Percentiles rank a stretch among this genome's conserved stretches.
phyloP scores from a whole-genome alignment of 2,888 invertebrate genomes.

The Hoplodrina blanda region DNA sequence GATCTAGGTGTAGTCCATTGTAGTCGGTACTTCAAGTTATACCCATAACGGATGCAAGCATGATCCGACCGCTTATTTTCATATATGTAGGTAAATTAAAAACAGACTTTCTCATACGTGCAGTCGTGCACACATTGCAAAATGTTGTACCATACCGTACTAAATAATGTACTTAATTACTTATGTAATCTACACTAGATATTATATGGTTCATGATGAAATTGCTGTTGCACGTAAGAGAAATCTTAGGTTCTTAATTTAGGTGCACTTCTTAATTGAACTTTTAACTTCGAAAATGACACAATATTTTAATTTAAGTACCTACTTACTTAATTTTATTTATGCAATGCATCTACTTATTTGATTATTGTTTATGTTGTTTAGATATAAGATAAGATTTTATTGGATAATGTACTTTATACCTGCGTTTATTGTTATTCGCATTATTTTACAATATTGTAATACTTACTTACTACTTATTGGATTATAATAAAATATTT shows the following conservation, averaged over 20 bases:
- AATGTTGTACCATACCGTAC: not conserved
- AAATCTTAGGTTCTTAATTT: slow-evolving; percentile 15
- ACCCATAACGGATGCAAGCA: slow-evolving; percentile 1
- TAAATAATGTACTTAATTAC: not conserved
- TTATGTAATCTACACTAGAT: not conserved
- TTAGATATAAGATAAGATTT: slow-evolving; percentile 26
- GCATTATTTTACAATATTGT: slow-evolving; percentile 47
- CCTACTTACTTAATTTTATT: too few relatives aligned
- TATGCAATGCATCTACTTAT: slow-evolving; percentile 24
- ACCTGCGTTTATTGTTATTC: slow-evolving; percentile 40
- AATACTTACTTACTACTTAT: slow-evolving; percentile 40
- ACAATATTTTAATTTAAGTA: slow-evolving; percentile 2
- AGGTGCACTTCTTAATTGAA: not conserved
- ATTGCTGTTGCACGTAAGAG: not conserved
- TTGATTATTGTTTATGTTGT: slow-evolving; percentile 36
- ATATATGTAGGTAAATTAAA: not conserved
- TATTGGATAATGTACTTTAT: slow-evolving; percentile 23
- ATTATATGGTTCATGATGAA: not conserved
- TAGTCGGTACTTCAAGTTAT: slow-evolving; percentile 3
- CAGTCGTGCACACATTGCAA: not conserved
- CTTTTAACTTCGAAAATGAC: not conserved
- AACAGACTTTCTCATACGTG: not conserved
- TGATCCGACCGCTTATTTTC: not conserved
- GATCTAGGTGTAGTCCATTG: slow-evolving; percentile 8
- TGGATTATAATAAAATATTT: slow-evolving; percentile 61